A percentile compares a stretch with the other conserved stretches of the same genome.
Evolutionary conservation across 2,888 invertebrate genomes (phyloP).

Genomic region (Galerucella nymphaeae): DNA sequence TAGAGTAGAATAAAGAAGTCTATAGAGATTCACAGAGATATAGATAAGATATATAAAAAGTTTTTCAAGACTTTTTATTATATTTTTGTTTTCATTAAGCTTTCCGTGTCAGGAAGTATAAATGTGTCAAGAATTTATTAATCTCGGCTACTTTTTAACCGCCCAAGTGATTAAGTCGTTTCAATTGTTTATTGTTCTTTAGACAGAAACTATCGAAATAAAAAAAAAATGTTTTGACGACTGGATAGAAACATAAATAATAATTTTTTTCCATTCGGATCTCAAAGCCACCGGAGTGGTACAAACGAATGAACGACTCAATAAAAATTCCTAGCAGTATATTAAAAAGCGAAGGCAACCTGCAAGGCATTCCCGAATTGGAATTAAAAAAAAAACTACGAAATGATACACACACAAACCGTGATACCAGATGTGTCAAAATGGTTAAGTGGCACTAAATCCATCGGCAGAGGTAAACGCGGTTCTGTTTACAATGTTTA

Average conservation of each 20-base stretch:
- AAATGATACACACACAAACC: conserved; percentile 26
- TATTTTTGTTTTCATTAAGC: too few relatives aligned
- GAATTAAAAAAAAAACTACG: conserved; percentile 24
- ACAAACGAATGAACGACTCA: conserved; percentile 15
- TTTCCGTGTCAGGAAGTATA: too few relatives aligned
- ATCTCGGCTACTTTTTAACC: too few relatives aligned
- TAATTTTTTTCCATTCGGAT: conserved; percentile 6
- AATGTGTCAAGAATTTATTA: too few relatives aligned
- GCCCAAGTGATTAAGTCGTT: too few relatives aligned
- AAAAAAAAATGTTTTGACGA: not conserved
- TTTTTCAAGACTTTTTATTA: too few relatives aligned
- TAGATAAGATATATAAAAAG: too few relatives aligned
- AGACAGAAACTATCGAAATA: not conserved
- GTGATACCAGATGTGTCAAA: conserved; percentile 40
- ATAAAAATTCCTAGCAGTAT: conserved; percentile 37
- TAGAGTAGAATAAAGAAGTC: too few relatives aligned
- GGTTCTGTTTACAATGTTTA: conserved; percentile 32
- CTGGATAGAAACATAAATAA: conserved; percentile 12
- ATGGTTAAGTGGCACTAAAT: conserved; percentile 38
- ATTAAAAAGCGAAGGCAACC: conserved; percentile 29
- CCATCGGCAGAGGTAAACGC: conserved; percentile 33
- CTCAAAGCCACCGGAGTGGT: conserved; percentile 25
- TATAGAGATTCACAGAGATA: too few relatives aligned
- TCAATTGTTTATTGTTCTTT: not conserved
- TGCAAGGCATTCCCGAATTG: conserved; percentile 21